Conservation (phyloP, 2,113 vertebrate genomes). For the Chaenogobius annularis region DNA sequence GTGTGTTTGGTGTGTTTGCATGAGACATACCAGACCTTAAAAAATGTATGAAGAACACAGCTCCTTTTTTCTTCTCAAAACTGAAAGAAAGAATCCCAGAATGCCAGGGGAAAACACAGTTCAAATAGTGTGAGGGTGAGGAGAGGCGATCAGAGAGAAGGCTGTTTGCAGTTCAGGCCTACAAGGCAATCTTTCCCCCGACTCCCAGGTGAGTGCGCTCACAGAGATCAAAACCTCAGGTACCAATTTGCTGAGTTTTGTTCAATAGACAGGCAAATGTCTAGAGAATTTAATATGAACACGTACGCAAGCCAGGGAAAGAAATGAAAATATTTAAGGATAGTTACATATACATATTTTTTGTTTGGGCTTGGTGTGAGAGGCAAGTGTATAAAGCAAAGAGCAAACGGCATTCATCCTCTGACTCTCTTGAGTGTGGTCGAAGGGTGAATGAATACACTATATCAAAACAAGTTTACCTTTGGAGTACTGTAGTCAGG, state of each 20-base stretch:
- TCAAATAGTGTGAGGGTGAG: constrained; percentile 80
- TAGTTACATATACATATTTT: constrained; percentile 63
- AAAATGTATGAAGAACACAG: constrained; percentile 86
- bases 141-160: constrained; percentile 81
- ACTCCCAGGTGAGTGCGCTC: constrained; percentile 81
- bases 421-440: constrained; percentile 31
- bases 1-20: constrained; percentile 59
- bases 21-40: constrained; percentile 76
- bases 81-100: constrained; percentile 79
- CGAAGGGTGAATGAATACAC: constrained; percentile 46
- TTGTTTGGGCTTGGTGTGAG: constrained; percentile 55
- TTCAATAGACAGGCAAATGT: constrained; percentile 75
- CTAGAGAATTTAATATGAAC: constrained; percentile 62
- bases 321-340: constrained; percentile 78
- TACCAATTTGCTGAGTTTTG: constrained; percentile 88
- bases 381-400: constrained; percentile 31
- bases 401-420: constrained; percentile 40
- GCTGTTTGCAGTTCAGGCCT: constrained; percentile 82
- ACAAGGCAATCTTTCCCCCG: constrained; percentile 79
- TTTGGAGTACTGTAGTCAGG: constrained; percentile 36
- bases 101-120: constrained; percentile 83
- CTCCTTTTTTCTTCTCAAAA: constrained; percentile 65
- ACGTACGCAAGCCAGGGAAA: constrained; percentile 52
- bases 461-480: constrained; percentile 59
- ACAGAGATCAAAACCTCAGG: constrained; percentile 81